These are phyloP conservation scores for Microchrysa polita DNA, from an alignment of 2,888 invertebrate genomes.

Conservation along the genomic window DNA sequence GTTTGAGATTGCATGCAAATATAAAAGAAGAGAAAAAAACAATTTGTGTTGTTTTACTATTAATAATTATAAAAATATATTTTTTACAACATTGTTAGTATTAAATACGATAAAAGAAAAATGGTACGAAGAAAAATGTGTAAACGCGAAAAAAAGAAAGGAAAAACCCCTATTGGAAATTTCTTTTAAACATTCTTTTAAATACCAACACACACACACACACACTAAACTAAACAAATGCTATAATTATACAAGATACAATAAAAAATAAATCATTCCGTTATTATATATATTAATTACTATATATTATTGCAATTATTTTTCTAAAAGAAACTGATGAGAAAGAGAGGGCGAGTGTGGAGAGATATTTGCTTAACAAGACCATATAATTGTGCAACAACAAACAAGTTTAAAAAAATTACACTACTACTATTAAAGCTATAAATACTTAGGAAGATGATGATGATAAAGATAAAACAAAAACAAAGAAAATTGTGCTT, in stretches of 20 bases:
- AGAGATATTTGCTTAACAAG: neutral
- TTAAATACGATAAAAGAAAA: conserved; percentile 35
- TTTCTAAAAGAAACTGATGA: conserved; percentile 24
- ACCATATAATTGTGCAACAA: neutral
- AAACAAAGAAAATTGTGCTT: conserved; percentile 31
- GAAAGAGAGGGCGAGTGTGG: neutral
- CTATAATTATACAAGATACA: neutral
- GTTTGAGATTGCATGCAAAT: conserved; percentile 66
- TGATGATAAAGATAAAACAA: neutral
- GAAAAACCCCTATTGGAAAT: too few species aligned
- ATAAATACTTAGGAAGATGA: neutral
- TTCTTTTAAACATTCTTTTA: too few species aligned
- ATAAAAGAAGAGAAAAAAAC: too few species aligned
- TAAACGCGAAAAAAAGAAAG: conserved; percentile 13
- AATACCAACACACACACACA: conserved; percentile 24
- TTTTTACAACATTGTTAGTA: conserved; percentile 41
- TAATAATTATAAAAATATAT: conserved; percentile 37
- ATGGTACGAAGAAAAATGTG: neutral
- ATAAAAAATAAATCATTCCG: conserved; percentile 34
- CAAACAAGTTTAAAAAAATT: neutral
- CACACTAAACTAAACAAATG: conserved; percentile 19
- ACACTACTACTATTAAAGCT: neutral
- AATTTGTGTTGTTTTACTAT: conserved; percentile 15
- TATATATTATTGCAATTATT: conserved; percentile 12
- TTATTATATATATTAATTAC: conserved; percentile 20